Percentiles rank a stretch among this genome's conserved stretches.
phyloP scores from a whole-genome alignment of 2,113 vertebrate genomes.

The Budorcas taxicolor region DNA sequence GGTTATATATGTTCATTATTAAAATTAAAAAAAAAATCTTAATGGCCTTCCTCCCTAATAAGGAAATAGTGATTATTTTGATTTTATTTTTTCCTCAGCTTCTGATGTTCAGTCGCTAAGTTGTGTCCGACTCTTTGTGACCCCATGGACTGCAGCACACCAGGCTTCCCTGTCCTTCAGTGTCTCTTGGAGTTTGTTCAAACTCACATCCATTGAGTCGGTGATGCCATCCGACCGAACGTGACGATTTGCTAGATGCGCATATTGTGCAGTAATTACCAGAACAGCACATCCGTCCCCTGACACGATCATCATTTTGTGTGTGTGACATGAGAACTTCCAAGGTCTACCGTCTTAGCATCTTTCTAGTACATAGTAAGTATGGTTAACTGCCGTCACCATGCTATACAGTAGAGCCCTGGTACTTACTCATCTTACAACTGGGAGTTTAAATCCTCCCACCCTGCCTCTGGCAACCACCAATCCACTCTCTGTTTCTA shows the following conservation, averaged over 20 bases:
- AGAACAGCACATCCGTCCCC: neutral
- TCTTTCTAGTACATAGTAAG: neutral
- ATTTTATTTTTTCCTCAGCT: neutral
- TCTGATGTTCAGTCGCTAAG: neutral
- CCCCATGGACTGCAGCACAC: neutral
- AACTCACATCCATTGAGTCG: neutral
- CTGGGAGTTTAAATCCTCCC: neutral
- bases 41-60: neutral
- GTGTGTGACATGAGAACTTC: neutral
- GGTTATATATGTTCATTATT: neutral
- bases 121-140: neutral
- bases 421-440: neutral
- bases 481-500: neutral
- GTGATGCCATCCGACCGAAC: neutral
- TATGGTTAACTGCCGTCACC: neutral
- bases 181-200: neutral
- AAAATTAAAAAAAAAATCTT: neutral
- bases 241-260: neutral
- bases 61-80: neutral
- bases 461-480: neutral
- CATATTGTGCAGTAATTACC: neutral
- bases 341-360: neutral
- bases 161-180: neutral
- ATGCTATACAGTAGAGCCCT: neutral
- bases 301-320: neutral